Evolutionary conservation across 2,113 vertebrate genomes (phyloP), one percentile per base, ranked within the genome.

Genomic region (Otis tarda): DNA sequence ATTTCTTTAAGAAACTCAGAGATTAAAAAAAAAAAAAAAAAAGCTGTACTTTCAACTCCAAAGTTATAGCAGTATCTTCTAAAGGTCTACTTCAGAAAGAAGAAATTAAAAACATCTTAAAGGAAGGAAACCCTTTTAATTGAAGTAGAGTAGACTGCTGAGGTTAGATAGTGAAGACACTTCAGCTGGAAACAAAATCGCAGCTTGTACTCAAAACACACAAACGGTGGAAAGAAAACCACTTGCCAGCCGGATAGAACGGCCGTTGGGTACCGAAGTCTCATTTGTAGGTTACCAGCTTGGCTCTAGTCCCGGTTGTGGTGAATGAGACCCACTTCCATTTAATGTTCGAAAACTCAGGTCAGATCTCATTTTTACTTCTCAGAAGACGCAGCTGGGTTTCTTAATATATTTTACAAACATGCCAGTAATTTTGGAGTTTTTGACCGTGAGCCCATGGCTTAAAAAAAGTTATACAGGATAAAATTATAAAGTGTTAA

Each of bases 71-170:
- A 59, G 37, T 52, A 20, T 57, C 28, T 91, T 76, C 61, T 69
- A 25, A 67, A 82, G 49, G 28, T 12, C 56, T 74, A 12, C 60
- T 79, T 63, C 56, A 80, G 92, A 80, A 68, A 87, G 68, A 52
- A 59, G 24, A 64, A 64, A 87, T 6, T 47, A 52, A 39, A 88
- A 93, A 91, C 84, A 77, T 81, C 53, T 52, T 59, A 39, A 33
- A 90, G 94, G 94, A 95, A 95, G 90, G 88, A 92, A 95, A 89
- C 27, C 15, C 71, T 86, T 73, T 64, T 60, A 92, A 83, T 33
- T 53, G 14, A 75, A 74, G 68, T 6, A n/a, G 23, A 83, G 80
- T 7, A 71, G 39, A 12, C 79, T 47, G 65, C 41, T 68, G 76
- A 75, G 68, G 75, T 86, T 52, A 67, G 24, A 37, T 4, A 74